Evolutionary conservation across 2,888 invertebrate species (phyloP).

Genomic region (Agrotis clavis): DNA sequence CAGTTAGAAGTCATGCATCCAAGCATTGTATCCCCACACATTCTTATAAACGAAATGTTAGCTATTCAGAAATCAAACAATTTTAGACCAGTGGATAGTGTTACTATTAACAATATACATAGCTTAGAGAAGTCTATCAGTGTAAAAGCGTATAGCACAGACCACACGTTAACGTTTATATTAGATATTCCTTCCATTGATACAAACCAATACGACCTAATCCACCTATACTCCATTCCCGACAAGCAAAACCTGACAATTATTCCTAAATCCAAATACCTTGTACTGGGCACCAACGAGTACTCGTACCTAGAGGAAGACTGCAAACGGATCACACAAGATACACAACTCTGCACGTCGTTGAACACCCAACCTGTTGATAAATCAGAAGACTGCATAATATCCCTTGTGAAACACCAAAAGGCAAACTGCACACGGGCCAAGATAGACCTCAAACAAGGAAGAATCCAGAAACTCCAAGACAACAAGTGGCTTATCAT

Average conservation of each 20-base stretch:
- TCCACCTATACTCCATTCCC: not conserved
- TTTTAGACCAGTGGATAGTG: too few species aligned
- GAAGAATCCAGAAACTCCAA: conserved; percentile 17
- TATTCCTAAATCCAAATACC: conserved; percentile 16
- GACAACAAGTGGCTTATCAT: too few species aligned
- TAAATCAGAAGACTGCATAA: conserved; percentile 10
- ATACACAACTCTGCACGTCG: conserved; percentile 8
- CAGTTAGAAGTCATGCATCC: not conserved
- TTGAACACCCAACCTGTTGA: conserved; percentile 9
- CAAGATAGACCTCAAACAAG: conserved; percentile 15
- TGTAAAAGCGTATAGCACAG: too few species aligned
- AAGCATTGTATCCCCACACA: not conserved
- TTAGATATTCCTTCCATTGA: not conserved
- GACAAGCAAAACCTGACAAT: conserved; percentile 5
- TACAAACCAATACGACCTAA: not conserved
- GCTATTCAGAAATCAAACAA: not conserved
- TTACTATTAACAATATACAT: too few species aligned
- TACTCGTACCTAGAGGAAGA: conserved; percentile 20
- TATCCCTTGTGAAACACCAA: conserved; percentile 3
- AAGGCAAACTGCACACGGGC: conserved; percentile 10
- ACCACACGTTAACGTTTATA: not conserved
- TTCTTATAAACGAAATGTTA: not conserved
- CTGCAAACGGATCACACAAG: not conserved
- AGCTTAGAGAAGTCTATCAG: too few species aligned
- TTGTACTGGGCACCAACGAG: conserved; percentile 20